A percentile compares a stretch with the other conserved stretches of the same genome.
Evolutionary conservation across 2,113 vertebrate genomes (phyloP).

Genomic region (Athene cunicularia): DNA sequence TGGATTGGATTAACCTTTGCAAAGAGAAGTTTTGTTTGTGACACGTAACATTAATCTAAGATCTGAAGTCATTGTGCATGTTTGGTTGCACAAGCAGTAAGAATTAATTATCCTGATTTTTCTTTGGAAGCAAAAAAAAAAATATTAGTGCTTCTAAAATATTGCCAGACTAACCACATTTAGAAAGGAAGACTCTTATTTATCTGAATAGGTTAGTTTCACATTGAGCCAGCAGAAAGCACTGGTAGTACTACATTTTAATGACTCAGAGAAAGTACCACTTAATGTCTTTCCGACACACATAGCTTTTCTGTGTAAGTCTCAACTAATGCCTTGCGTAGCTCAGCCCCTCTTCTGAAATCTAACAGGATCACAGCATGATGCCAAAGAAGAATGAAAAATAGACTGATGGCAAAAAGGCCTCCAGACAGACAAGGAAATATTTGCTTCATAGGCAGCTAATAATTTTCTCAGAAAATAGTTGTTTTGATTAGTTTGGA

Average conservation of each 20-base stretch:
- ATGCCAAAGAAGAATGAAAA: constrained; percentile 21
- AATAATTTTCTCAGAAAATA: constrained; percentile 51
- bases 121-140: not conserved
- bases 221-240: not conserved
- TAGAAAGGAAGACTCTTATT: not conserved
- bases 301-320: not conserved
- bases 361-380: not conserved
- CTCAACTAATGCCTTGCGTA: not conserved
- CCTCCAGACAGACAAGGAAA: constrained; percentile 33
- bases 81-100: not conserved
- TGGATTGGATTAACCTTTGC: constrained; percentile 22
- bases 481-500: constrained; percentile 49
- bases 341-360: not conserved
- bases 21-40: constrained; percentile 9
- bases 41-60: not conserved
- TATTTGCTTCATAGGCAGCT: constrained; percentile 43
- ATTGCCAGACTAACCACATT: not conserved
- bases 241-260: not conserved
- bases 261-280: not conserved
- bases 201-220: not conserved
- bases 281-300: not conserved
- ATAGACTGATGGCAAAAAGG: constrained; percentile 19
- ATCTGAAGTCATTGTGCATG: not conserved
- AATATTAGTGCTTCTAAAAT: not conserved
- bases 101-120: not conserved